Evolutionary conservation across 2,113 vertebrate species (phyloP).

Genomic region (Bungarus multicinctus): DNA sequence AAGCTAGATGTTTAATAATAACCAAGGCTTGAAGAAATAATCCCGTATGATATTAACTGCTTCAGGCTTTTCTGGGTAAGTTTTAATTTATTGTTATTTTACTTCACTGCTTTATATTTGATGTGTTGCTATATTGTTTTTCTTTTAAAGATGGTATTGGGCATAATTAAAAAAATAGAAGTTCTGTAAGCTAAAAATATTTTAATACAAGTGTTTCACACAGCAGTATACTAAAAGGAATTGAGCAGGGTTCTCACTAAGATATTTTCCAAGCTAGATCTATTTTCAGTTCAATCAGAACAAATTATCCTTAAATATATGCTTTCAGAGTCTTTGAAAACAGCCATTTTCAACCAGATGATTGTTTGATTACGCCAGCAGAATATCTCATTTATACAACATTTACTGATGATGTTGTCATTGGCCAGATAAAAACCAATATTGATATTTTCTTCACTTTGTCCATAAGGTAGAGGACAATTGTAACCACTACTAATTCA

Average conservation of each 20-base stretch:
- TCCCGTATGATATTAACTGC: background rate
- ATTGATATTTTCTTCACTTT: background rate
- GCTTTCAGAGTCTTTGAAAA: background rate
- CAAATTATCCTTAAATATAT: background rate
- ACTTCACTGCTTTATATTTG: background rate
- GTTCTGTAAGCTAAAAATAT: background rate
- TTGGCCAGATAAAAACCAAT: background rate
- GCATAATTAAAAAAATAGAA: background rate
- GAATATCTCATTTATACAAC: background rate
- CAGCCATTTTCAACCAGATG: background rate
- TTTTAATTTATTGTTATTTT: background rate
- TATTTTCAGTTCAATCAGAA: background rate
- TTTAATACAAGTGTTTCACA: background rate
- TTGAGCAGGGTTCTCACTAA: constrained; percentile 16
- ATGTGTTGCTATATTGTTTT: background rate
- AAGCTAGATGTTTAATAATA: background rate
- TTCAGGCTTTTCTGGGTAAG: background rate
- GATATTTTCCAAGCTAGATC: constrained; percentile 9
- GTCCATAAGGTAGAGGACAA: too few species aligned
- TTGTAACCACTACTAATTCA: background rate
- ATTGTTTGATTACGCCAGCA: background rate
- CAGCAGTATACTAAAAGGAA: background rate
- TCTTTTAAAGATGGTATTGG: background rate
- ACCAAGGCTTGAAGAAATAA: background rate
- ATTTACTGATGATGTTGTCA: background rate